A percentile compares a stretch with the other conserved stretches of the same genome.
Evolutionary conservation across 2,888 invertebrate species (phyloP).

Genomic region (Teleogryllus oceanicus): DNA sequence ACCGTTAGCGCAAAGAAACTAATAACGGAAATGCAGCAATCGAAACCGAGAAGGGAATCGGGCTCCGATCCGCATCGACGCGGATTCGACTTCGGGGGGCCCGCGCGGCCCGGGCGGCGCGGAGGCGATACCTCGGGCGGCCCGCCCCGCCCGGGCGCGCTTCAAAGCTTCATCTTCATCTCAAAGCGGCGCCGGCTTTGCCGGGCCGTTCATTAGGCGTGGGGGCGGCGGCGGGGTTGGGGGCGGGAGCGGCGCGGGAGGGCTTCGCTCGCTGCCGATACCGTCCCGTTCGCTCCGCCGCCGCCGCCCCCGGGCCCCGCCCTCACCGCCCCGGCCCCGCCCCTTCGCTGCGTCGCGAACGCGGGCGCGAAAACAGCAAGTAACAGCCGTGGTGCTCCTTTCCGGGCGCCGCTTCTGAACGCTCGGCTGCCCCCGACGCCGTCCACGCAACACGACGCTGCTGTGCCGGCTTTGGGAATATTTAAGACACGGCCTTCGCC

Average conservation of each 20-base stretch:
- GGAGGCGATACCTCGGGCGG: not conserved
- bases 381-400: not conserved
- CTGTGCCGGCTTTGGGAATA: not conserved
- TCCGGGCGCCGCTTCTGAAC: not conserved
- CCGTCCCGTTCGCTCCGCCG: not conserved
- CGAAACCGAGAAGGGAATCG: no score
- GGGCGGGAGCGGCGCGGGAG: not conserved
- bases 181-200: conserved; percentile 18
- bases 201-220: conserved; percentile 3
- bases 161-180: conserved; percentile 18
- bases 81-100: not conserved
- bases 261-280: not conserved
- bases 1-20: no score
- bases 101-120: not conserved
- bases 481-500: not conserved
- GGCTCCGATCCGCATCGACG: not conserved
- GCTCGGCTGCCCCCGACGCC: not conserved
- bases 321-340: not conserved
- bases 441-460: not conserved
- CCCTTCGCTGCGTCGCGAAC: not conserved
- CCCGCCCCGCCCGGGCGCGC: not conserved
- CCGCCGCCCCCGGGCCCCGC: not conserved
- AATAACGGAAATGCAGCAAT: no score
- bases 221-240: not conserved
- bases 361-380: not conserved